These are phyloP conservation scores for Pseudococcus longispinus DNA, from an alignment of 2,888 invertebrate genomes.

Conservation along the genomic window DNA sequence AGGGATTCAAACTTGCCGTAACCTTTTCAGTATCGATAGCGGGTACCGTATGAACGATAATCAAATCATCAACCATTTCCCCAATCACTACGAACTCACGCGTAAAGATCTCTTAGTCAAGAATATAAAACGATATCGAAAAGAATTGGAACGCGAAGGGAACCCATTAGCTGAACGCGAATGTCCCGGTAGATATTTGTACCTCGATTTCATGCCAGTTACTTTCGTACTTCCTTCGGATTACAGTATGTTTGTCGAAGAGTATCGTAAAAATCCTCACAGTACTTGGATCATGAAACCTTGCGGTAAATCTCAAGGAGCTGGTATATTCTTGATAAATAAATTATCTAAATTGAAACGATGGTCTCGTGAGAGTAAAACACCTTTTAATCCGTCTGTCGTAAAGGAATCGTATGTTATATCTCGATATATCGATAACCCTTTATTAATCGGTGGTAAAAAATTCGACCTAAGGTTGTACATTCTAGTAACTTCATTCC, in stretches of 20 bases:
- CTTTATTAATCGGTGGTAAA: conserved; percentile 91
- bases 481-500: conserved; percentile 90
- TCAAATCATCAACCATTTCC: conserved; percentile 95
- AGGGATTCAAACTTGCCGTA: conserved; percentile 87
- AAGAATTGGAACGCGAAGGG: conserved; percentile 90
- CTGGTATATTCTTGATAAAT: conserved; percentile 95
- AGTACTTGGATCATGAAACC: conserved; percentile 99
- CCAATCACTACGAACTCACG: conserved; percentile 93
- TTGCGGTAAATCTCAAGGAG: conserved; percentile 91
- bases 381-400: conserved; percentile 80
- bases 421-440: conserved; percentile 95
- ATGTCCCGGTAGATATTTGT: conserved; percentile 74
- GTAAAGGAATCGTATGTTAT: conserved; percentile 93
- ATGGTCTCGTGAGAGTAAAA: conserved; percentile 87
- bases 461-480: conserved; percentile 94
- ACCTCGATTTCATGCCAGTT: conserved; percentile 90
- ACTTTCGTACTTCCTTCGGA: conserved; percentile 90
- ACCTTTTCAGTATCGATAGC: conserved; percentile 88
- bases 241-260: conserved; percentile 96
- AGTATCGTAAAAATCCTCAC: conserved; percentile 90
- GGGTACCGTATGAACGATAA: conserved; percentile 91
- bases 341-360: conserved; percentile 91
- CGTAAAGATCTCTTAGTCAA: conserved; percentile 95
- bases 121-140: conserved; percentile 92
- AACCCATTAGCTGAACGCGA: conserved; percentile 85